Base-by-base conservation (phyloP, 2,113 vertebrate genomes). In the Pelvicachromis taeniatus region DNA sequence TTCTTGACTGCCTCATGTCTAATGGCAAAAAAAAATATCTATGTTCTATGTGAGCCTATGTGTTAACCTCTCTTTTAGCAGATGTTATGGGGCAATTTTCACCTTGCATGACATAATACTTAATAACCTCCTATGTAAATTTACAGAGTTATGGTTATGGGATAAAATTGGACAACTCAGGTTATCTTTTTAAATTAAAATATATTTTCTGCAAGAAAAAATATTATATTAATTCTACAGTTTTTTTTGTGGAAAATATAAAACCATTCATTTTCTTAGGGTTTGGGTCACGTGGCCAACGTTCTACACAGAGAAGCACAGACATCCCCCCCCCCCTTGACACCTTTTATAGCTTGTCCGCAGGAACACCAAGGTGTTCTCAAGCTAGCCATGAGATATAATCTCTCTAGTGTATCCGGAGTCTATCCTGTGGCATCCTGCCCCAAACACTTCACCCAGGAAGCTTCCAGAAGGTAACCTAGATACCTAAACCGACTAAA, bases 271-370 rank as follows among this genome's bases (percentile, higher is more conserved):
- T 65, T 21, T 65, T 40, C 17, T 63, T 38, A 0, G 1, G 33
- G 33, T 65, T 65, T 40, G 61, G 21, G 61, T 65, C 19, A 38
- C 19, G 8, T 65, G 2, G 33, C 33, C 61, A 21, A 21, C 19
- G 21, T 63, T 63, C 19, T 63, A 63, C 10, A 40, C 61, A 65
- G 19, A 38, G 61, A 65, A 21, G 1, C 61, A 11, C 19, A 14
- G 33, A 21, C 33, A 65, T 21, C 33, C 19, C 19, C 21, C 7
- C 33, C 61, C 4, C 19, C 19, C 19, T 40, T 11, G 19, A 63
- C 19, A 35, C 31, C 58, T 61, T 17, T 63, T n/a, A 0, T n/a
- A 63, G 59, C 10, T 40, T 38, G n/a, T 35, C 0, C 1, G 0
- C 9, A 35, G 31, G n/a, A 38, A 65, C 59, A 40, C 33, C 19